These are phyloP conservation scores for Coenonympha arcania DNA, from an alignment of 2,888 invertebrate species.

Conservation along the genomic window DNA sequence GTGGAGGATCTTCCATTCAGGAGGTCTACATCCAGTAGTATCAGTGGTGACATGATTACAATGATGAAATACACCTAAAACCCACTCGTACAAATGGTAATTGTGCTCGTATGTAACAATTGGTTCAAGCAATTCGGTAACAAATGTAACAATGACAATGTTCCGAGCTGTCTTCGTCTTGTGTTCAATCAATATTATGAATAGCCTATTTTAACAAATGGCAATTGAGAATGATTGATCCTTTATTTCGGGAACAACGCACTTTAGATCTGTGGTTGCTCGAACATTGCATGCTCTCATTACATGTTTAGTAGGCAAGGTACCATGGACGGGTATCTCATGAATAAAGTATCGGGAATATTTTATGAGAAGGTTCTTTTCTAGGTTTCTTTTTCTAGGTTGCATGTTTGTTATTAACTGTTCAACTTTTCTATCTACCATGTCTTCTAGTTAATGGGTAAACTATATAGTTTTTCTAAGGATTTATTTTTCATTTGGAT, in stretches of 20 bases:
- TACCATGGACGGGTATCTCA: neutral
- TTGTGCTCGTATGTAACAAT: neutral
- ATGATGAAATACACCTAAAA: no score
- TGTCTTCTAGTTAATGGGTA: no score
- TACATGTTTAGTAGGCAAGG: slow-evolving; percentile 8
- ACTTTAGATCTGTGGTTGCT: slow-evolving; percentile 4
- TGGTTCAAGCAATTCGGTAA: slow-evolving; percentile 5
- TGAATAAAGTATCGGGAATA: neutral
- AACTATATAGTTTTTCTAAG: no score
- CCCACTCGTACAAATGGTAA: neutral
- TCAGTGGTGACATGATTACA: no score
- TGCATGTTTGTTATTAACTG: no score
- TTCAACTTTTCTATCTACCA: no score
- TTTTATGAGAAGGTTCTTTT: no score
- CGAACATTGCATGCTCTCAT: slow-evolving; percentile 13
- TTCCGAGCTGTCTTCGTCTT: slow-evolving; percentile 11
- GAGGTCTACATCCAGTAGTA: no score
- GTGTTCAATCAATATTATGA: slow-evolving; percentile 24
- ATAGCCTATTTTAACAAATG: slow-evolving; percentile 25
- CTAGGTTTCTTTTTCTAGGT: no score
- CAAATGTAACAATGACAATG: no score
- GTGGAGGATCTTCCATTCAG: no score
- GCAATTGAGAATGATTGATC: slow-evolving; percentile 26
- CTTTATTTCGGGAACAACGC: slow-evolving; percentile 25
- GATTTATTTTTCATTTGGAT: no score